Evolutionary conservation across 2,888 invertebrate species (phyloP), one percentile per base, ranked within the genome.

Genomic region (Drosophila pegasa): DNA sequence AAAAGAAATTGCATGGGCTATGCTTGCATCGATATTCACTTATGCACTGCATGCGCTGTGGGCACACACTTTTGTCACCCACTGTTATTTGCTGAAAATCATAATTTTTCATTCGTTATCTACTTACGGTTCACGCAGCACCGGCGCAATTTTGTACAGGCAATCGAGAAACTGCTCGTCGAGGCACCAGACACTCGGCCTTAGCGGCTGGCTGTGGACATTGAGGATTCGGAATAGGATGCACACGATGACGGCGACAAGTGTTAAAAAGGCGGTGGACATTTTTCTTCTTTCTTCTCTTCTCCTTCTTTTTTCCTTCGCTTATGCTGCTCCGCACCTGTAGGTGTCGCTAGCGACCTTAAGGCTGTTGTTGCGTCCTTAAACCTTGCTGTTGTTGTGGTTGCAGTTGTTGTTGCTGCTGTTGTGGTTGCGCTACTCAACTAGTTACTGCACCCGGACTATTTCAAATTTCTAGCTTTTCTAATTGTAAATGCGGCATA

Each of bases 111-210:
- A 27, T 68, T 61, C n/a, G 25, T 2, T 20, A 3, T 52, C 14
- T 91, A 96, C 97, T 96, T 94, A 97, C 97, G 96, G 96, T 93
- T 97, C 96, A 88, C 94, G 94, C 64, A 97, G 93, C 76, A 95
- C 94, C 33, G 97, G 96, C 71, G 96, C 95, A 82, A 96, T 95
- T 92, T 96, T 96, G 81, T 96, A 93, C 64, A 97, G 94, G 75
- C 95, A 95, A 88, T 96, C 95, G 77, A 96, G 93, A 92, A 97
- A 97, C 82, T 94, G 94, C 88, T 94, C 93, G 92, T 97, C 96
- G 90, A 94, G 94, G 91, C 96, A 96, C 92, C 95, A 95, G 69
- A 97, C 94, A 87, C 94, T 94, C 66, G 97, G 96, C 92, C 95
- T 96, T 87, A 95, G 94, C 35, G 97, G 95, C 90, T 96, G 95